These are phyloP conservation scores for Troides helena DNA, from an alignment of 2,888 invertebrate genomes.

Conservation along the genomic window DNA sequence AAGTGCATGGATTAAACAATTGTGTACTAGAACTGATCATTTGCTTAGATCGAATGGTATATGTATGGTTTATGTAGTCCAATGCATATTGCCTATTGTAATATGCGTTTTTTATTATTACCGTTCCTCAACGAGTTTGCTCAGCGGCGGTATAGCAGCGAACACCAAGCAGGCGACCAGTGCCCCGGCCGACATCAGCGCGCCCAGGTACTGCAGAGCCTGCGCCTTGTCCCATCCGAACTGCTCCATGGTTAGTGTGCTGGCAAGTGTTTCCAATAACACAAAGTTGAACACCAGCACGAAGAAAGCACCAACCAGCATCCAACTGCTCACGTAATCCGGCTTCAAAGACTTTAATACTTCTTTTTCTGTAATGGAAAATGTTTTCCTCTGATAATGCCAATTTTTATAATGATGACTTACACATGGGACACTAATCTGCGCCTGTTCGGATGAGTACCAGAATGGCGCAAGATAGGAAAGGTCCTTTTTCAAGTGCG, in stretches of 20 bases:
- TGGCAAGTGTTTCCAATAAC: slow-evolving; percentile 90
- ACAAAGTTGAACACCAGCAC: slow-evolving; percentile 93
- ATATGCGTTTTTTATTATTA: slow-evolving; percentile 43
- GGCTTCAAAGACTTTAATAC: slow-evolving; percentile 85
- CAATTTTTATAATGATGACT: too few species aligned
- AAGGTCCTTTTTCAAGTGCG: too few species aligned
- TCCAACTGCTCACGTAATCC: slow-evolving; percentile 88
- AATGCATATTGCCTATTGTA: too few species aligned
- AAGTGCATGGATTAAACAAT: too few species aligned
- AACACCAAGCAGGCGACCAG: slow-evolving; percentile 88
- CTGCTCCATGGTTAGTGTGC: slow-evolving; percentile 92
- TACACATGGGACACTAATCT: too few species aligned
- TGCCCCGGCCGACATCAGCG: slow-evolving; percentile 89
- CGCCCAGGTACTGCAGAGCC: slow-evolving; percentile 90
- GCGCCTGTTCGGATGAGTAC: too few species aligned
- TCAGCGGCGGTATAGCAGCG: slow-evolving; percentile 84
- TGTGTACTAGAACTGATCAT: too few species aligned
- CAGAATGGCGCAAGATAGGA: too few species aligned
- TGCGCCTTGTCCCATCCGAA: slow-evolving; percentile 90
- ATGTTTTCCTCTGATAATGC: too few species aligned
- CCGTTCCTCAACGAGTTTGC: slow-evolving; percentile 86
- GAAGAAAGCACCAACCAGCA: slow-evolving; percentile 89
- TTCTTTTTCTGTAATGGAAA: slow-evolving; percentile 81
- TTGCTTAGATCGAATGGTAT: too few species aligned
- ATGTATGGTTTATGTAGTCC: too few species aligned